Conservation (phyloP, 2,888 invertebrate genomes). For the Abscondita cerata region DNA sequence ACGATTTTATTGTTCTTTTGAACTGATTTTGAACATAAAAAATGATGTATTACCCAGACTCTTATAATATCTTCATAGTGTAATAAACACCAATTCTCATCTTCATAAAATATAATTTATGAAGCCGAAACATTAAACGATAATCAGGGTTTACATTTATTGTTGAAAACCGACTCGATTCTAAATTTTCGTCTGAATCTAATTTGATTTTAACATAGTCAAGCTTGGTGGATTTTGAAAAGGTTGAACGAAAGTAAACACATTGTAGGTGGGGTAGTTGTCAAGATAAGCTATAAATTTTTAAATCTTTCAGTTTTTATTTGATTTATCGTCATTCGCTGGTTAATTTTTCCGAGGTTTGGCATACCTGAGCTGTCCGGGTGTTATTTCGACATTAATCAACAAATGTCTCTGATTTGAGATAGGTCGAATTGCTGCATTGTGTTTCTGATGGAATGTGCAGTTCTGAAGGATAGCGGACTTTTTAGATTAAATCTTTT, state of each 20-base stretch:
- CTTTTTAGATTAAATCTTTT: constrained; percentile 32
- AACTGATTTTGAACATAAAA: too few species aligned
- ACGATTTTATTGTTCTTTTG: too few species aligned
- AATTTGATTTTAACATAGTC: constrained; percentile 31
- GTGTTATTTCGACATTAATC: constrained; percentile 48
- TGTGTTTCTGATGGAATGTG: constrained; percentile 44
- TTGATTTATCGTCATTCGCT: constrained; percentile 51
- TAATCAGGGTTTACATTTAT: constrained; percentile 24
- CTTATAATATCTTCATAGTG: constrained; percentile 4
- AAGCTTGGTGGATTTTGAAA: constrained; percentile 22
- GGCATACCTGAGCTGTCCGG: constrained; percentile 46
- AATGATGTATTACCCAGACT: too few species aligned
- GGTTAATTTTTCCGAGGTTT: constrained; percentile 49
- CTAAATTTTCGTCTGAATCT: constrained; percentile 21
- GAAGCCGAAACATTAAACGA: constrained; percentile 12
- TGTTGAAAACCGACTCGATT: constrained; percentile 23
- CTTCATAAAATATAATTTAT: constrained; percentile 32
- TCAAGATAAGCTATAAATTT: constrained; percentile 50
- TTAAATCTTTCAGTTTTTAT: constrained; percentile 51
- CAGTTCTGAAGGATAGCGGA: constrained; percentile 37
- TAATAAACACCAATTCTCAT: constrained; percentile 20
- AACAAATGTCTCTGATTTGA: constrained; percentile 50
- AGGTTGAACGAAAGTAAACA: constrained; percentile 45
- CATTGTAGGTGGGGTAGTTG: constrained; percentile 52
- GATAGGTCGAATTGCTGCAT: constrained; percentile 44